Percentiles rank a stretch among this genome's conserved stretches.
These are phyloP conservation scores for Poecilia wingei DNA, from an alignment of 2,797 vertebrate genomes.

Conservation along the genomic window DNA sequence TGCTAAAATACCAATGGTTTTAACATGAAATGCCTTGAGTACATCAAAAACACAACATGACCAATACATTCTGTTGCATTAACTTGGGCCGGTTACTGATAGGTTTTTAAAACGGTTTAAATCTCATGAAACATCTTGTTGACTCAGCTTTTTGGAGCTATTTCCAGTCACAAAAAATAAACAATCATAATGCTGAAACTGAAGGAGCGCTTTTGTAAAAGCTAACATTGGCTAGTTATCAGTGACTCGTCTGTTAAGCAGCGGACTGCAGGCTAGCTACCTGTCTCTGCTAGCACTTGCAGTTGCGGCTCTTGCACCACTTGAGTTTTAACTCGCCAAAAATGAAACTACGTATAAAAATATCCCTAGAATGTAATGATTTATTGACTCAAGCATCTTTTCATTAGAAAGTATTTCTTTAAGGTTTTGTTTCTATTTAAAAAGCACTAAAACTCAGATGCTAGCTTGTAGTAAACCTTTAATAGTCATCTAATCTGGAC, in stretches of 20 bases:
- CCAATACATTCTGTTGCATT: too few relatives aligned
- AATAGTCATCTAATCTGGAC: conserved; percentile 12
- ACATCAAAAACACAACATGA: not conserved
- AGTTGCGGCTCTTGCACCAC: not conserved
- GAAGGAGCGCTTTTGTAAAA: too few relatives aligned
- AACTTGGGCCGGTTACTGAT: too few relatives aligned
- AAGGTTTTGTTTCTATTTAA: not conserved
- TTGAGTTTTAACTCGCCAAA: not conserved
- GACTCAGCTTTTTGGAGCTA: too few relatives aligned
- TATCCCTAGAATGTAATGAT: not conserved
- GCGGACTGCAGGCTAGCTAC: not conserved
- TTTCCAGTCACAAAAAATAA: too few relatives aligned
- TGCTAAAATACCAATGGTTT: not conserved
- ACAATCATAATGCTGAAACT: too few relatives aligned
- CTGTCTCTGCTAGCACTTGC: not conserved
- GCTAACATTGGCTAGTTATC: too few relatives aligned
- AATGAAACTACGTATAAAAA: not conserved
- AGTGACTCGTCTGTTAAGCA: not conserved
- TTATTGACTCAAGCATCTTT: not conserved
- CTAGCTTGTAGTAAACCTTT: not conserved
- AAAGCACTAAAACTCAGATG: not conserved
- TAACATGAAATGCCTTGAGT: not conserved
- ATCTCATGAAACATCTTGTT: too few relatives aligned
- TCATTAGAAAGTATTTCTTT: not conserved
- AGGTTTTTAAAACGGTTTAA: too few relatives aligned